Percentiles rank a stretch among this genome's conserved stretches.
phyloP scores from a whole-genome alignment of 2,888 invertebrate species.

The Ganaspis brasiliensis region DNA sequence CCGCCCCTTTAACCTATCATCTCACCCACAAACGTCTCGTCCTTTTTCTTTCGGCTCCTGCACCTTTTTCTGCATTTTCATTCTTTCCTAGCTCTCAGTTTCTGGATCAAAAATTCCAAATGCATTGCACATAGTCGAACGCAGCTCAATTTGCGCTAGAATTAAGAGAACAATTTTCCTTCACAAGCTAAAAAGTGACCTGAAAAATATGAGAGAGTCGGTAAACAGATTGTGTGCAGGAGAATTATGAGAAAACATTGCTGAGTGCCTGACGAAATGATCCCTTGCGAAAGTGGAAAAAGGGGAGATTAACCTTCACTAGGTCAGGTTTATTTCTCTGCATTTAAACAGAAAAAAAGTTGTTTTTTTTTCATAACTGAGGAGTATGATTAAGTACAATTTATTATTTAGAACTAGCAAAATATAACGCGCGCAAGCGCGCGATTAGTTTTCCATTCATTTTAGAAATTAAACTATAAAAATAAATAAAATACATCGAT shows the following conservation, averaged over 20 bases:
- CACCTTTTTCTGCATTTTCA: not conserved
- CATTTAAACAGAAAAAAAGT: no score
- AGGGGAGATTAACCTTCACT: not conserved
- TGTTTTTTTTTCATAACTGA: no score
- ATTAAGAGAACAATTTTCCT: not conserved
- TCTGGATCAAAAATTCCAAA: slow-evolving; percentile 2
- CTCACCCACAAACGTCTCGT: slow-evolving; percentile 17
- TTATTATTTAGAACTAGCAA: no score
- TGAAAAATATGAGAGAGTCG: slow-evolving; percentile 9
- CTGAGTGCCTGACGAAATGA: not conserved
- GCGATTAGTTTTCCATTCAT: no score
- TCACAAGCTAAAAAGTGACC: not conserved
- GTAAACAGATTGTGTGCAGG: slow-evolving; percentile 18
- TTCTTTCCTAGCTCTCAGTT: not conserved
- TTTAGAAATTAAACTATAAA: no score
- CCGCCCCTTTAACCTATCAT: slow-evolving; percentile 29
- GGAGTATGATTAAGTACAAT: no score
- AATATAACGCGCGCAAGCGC: no score
- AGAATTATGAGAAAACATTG: slow-evolving; percentile 7
- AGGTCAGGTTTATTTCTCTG: not conserved
- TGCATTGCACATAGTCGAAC: slow-evolving; percentile 20
- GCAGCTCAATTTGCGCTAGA: slow-evolving; percentile 7
- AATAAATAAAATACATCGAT: no score
- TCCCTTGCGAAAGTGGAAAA: not conserved
- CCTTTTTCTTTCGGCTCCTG: not conserved